Evolutionary conservation across 2,797 vertebrate species (phyloP).

Genomic region (Phaenicophaeus curvirostris): DNA sequence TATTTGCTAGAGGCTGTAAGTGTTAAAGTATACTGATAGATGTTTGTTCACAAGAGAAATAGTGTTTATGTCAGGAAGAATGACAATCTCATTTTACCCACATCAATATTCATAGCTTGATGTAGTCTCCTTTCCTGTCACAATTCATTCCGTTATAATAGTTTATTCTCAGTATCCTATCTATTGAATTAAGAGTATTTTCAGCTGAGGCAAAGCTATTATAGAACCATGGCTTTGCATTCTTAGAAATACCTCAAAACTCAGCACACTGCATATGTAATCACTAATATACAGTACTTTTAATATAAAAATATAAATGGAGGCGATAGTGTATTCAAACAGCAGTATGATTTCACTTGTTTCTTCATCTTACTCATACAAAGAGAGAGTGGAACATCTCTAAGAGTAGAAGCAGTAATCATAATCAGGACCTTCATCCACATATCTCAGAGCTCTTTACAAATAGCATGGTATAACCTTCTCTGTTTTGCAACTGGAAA

Average conservation of each 20-base stretch:
- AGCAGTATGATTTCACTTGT: background rate
- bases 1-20: background rate
- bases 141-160: slow-evolving; percentile 3
- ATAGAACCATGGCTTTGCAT: background rate
- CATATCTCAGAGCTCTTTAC: background rate
- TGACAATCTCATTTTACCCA: slow-evolving; percentile 30
- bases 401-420: background rate
- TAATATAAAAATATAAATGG: background rate
- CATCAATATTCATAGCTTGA: slow-evolving; percentile 20
- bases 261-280: background rate
- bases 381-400: background rate
- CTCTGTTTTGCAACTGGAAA: background rate
- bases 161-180: background rate
- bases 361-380: background rate
- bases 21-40: background rate
- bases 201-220: slow-evolving; percentile 1
- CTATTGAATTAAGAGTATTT: slow-evolving; percentile 7
- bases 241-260: background rate
- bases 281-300: background rate
- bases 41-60: slow-evolving; percentile 27
- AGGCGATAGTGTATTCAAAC: background rate
- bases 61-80: background rate
- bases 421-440: background rate
- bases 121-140: background rate
- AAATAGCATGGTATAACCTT: background rate